Conservation (phyloP, 2,797 vertebrate genomes). For the Zonotrichia albicollis region DNA sequence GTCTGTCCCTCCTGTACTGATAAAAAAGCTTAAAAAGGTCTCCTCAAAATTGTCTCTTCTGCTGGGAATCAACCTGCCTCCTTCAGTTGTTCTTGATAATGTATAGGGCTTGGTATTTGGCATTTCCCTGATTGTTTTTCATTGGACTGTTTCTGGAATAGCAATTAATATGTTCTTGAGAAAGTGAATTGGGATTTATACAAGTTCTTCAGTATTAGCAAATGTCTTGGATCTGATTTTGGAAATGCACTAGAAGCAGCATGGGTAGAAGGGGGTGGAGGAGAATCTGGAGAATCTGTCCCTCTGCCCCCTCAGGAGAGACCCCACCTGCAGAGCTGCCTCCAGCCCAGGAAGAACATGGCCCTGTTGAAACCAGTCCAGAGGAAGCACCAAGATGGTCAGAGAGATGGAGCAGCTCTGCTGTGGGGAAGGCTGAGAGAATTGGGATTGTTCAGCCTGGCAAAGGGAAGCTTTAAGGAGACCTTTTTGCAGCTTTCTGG, state of each 20-base stretch:
- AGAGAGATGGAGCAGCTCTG: not conserved
- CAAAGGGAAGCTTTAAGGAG: not conserved
- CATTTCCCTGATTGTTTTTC: not conserved
- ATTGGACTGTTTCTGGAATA: not conserved
- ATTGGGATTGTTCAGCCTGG: not conserved
- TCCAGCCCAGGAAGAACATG: not conserved
- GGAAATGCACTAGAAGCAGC: not conserved
- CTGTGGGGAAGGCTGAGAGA: not conserved
- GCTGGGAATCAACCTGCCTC: not conserved
- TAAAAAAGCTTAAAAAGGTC: not conserved
- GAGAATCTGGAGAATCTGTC: not conserved
- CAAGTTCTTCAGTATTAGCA: not conserved
- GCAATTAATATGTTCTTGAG: not conserved
- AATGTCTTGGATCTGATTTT: not conserved
- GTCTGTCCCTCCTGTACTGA: slow-evolving; percentile 32
- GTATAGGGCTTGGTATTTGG: not conserved
- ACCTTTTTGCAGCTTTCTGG: not conserved
- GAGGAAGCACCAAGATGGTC: not conserved
- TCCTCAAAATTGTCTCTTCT: slow-evolving; percentile 7
- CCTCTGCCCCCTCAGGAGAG: not conserved
- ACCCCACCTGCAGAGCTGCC: not conserved
- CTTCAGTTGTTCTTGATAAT: not conserved
- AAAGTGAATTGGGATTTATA: not conserved
- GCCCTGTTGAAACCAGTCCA: not conserved
- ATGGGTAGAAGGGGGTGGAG: rapidly evolving